Conservation (phyloP, 2,797 vertebrate genomes). For the Lacerta viridis region DNA sequence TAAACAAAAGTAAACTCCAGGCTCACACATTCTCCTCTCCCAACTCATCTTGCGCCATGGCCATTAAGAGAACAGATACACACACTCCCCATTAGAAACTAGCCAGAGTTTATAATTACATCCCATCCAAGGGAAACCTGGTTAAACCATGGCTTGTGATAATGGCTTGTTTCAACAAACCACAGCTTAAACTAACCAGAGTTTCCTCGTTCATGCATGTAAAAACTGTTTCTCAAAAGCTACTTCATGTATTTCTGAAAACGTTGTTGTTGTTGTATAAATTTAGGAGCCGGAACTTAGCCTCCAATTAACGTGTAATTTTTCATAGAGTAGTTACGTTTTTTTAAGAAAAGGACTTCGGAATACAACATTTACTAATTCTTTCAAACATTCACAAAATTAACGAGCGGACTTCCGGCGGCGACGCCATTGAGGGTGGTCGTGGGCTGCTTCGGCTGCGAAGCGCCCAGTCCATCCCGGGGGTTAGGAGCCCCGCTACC, state of each 20-base stretch:
- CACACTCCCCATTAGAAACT: not conserved
- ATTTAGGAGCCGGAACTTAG: not conserved
- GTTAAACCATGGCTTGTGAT: not conserved
- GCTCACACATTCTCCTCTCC: no score
- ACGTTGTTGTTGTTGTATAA: not conserved
- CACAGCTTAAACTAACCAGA: not conserved
- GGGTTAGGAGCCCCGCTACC: no score
- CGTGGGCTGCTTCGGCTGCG: no score
- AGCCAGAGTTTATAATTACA: not conserved
- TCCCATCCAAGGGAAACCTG: not conserved
- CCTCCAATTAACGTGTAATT: not conserved
- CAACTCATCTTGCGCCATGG: no score
- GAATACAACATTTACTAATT: constrained; percentile 52
- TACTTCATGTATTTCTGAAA: not conserved
- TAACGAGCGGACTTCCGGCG: no score
- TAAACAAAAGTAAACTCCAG: not conserved
- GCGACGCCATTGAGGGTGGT: no score
- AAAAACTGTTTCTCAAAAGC: not conserved
- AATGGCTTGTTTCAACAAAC: not conserved
- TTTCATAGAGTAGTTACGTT: not conserved
- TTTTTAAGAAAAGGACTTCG: not conserved
- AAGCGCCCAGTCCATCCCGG: no score
- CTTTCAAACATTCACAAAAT: constrained; percentile 33
- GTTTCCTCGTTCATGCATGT: no score
- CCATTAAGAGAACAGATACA: no score